Percentiles rank a stretch among this genome's conserved stretches.
Conservation (phyloP, 2,113 vertebrate genomes). For the Trinectes maculatus region DNA sequence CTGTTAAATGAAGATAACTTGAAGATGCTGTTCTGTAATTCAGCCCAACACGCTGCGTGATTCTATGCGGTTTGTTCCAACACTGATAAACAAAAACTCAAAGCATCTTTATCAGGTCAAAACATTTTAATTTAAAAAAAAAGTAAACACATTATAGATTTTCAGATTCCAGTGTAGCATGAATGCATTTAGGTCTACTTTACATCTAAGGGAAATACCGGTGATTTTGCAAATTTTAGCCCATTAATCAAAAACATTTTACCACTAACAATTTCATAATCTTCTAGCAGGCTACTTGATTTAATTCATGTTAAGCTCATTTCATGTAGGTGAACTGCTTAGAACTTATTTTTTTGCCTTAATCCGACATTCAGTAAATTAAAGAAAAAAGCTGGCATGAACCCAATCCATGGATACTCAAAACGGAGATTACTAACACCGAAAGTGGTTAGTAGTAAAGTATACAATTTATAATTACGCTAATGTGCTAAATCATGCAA, state of each 20-base stretch:
- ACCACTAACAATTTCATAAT: background rate
- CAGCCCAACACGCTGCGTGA: too few species aligned
- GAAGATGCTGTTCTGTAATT: too few species aligned
- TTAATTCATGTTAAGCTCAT: background rate
- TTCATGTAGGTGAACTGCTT: background rate
- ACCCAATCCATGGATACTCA: background rate
- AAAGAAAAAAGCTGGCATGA: background rate
- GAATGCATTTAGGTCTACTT: constrained; percentile 17
- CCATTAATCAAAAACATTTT: constrained; percentile 22
- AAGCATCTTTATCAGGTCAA: constrained; percentile 51
- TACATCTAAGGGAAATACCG: constrained; percentile 21
- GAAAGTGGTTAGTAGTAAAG: constrained; percentile 1
- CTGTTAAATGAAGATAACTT: too few species aligned
- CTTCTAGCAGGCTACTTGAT: background rate
- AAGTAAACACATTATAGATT: constrained; percentile 48
- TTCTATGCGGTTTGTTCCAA: background rate
- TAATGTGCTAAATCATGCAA: constrained; percentile 45
- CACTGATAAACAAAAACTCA: background rate
- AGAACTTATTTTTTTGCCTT: too few species aligned
- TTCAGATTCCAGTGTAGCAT: constrained; percentile 62
- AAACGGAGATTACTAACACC: background rate
- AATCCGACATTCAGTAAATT: background rate
- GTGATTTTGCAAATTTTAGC: constrained; percentile 25
- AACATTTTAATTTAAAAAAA: constrained; percentile 67
- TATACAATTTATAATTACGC: background rate